Evolutionary conservation across 2,113 vertebrate genomes (phyloP).

Genomic region (Damaliscus lunatus): DNA sequence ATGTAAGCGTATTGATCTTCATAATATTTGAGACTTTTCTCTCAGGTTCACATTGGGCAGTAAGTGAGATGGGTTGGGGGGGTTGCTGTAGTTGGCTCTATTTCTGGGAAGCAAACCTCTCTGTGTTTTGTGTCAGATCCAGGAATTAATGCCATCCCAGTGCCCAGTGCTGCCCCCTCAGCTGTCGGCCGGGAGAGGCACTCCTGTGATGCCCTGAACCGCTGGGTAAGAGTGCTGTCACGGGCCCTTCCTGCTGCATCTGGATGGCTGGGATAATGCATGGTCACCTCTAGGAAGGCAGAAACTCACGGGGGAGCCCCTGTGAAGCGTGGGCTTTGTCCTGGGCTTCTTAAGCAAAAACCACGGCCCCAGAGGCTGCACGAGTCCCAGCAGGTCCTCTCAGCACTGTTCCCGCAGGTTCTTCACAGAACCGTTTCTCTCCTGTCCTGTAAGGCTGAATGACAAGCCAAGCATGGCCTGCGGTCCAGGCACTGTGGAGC

Average conservation of each 20-base stretch:
- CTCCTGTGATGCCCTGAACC: constrained; percentile 89
- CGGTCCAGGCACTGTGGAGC: background rate
- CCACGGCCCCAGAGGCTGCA: accelerated
- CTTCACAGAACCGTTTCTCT: background rate
- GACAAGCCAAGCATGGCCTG: accelerated
- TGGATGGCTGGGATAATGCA: accelerated
- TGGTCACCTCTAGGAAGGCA: background rate
- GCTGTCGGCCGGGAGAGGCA: constrained; percentile 82
- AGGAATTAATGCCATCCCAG: constrained; percentile 38
- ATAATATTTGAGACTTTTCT: background rate
- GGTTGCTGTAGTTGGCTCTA: background rate
- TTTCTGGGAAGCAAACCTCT: constrained; percentile 6
- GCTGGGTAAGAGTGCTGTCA: constrained; percentile 87
- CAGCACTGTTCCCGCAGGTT: background rate
- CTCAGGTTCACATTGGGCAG: background rate
- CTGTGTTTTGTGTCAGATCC: constrained; percentile 76
- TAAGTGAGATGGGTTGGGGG: background rate
- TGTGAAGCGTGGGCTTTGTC: accelerated
- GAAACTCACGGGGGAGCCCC: background rate
- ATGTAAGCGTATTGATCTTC: background rate
- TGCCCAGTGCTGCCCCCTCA: constrained; percentile 57
- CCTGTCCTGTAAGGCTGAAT: accelerated
- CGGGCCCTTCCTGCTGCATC: background rate
- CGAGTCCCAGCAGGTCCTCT: background rate
- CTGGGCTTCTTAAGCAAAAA: background rate